Base-by-base conservation (phyloP, 2,888 invertebrate genomes). In the Amaurobius ferox region DNA sequence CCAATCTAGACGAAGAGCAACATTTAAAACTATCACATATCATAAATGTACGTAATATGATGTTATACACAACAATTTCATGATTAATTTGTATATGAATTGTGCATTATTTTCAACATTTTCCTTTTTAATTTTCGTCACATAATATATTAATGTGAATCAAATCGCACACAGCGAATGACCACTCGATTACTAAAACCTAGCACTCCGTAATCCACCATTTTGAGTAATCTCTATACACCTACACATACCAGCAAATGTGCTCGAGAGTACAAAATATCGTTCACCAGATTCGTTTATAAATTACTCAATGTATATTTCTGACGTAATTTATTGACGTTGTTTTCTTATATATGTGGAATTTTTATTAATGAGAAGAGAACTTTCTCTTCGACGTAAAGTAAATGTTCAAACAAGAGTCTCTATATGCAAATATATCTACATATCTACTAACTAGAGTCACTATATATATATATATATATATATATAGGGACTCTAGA, bases 141-240 rank as follows among this genome's bases (percentile, higher is more conserved):
- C 77, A 85, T 77, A 28, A 64, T 72, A 67, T 13, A 66, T 44
- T 19, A 62, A 9, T 19, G 29, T 35, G 35, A 67, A 19, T 28
- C 7, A 19, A 66, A 72, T 55, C 83, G 70, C 29, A 48, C 83
- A 77, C 71, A 13, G 35, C 40, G 35, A 71, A 77, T 16, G 66
- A 78, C 72, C 77, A 67, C 77, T 71, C 67, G 66, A 71, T 72
- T 72, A 72, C 35, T 66, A 77, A 76, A 64, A 72, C 77, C 77
- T 77, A 77, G 71, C 77, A 72, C 72, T 85, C 83, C 64, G 77
- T 85, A 35, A 85, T 85, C 83, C 83, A 77, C 83, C 83, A 85
- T 85, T 85, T 85, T 85, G 83, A 85, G 76, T 77, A 85, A 71
- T 72, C 77, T 72, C 70, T 64, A 39, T 85, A 85, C 83, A 85